phyloP scores from a whole-genome alignment of 2,888 invertebrate species.

The Carabus problematicus region DNA sequence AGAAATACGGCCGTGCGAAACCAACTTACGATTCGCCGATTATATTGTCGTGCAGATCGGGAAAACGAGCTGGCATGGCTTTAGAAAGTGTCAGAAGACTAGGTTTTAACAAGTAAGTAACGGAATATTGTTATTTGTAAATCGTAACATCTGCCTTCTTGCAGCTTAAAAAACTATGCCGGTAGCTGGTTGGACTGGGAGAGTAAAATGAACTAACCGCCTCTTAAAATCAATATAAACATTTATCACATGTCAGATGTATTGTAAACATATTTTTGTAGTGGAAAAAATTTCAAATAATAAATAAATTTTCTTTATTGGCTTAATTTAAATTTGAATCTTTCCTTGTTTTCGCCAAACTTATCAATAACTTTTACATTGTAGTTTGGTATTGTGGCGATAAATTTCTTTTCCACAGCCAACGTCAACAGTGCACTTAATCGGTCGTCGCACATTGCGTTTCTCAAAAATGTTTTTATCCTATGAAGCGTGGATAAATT shows the following conservation, averaged over 20 bases:
- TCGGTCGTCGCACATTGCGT: constrained; percentile 14
- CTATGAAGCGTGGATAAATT: constrained; percentile 12
- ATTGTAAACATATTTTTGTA: no score
- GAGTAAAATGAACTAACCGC: no score
- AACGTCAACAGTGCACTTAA: constrained; percentile 7
- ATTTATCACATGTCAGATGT: no score
- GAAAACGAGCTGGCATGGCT: constrained; percentile 70
- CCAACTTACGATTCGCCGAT: constrained; percentile 66
- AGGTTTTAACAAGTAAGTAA: constrained; percentile 68
- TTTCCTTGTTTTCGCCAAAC: constrained; percentile 7
- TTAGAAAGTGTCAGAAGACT: constrained; percentile 65
- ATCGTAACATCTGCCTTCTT: no score
- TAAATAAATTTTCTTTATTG: constrained; percentile 16
- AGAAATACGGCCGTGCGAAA: constrained; percentile 65
- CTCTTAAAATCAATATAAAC: no score
- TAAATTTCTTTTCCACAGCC: constrained; percentile 17
- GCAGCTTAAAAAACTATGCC: no score
- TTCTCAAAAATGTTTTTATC: constrained; percentile 23
- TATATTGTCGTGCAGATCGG: constrained; percentile 74
- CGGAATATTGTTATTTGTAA: not conserved
- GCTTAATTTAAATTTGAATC: not conserved
- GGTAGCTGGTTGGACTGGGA: no score
- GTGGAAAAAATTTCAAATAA: no score
- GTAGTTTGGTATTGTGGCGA: constrained; percentile 15
- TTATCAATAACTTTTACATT: constrained; percentile 23